phyloP scores from a whole-genome alignment of 2,888 invertebrate genomes.

The Cerceris ruficornis region DNA sequence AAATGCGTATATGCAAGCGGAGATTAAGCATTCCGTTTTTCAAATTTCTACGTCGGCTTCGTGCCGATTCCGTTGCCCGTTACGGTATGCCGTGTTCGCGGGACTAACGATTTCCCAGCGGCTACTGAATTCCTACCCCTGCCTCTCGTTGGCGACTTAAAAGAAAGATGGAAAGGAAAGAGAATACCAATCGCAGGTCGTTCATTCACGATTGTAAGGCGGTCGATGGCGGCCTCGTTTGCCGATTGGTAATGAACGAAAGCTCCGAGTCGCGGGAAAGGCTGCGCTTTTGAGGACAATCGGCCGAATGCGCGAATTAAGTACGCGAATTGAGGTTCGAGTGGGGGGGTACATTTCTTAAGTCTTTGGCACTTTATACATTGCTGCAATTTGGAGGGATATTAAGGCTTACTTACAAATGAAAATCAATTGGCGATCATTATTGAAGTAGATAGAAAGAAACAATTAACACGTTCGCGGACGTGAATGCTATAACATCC shows the following conservation, averaged over 20 bases:
- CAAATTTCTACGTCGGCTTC: conserved; percentile 60
- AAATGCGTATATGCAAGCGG: conserved; percentile 74
- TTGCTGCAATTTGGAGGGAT: no score
- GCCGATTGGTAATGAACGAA: not conserved
- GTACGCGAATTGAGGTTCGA: no score
- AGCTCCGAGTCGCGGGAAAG: not conserved
- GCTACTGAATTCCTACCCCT: no score
- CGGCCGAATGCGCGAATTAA: no score
- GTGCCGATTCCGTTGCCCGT: not conserved
- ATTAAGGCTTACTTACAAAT: no score
- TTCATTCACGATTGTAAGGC: not conserved
- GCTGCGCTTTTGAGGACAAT: not conserved
- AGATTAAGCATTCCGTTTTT: conserved; percentile 70
- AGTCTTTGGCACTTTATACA: no score
- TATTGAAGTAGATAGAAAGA: no score
- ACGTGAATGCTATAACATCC: no score
- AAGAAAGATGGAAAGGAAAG: not conserved
- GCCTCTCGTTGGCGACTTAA: no score
- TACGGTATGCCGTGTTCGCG: not conserved
- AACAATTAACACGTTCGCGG: no score
- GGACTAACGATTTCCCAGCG: not conserved
- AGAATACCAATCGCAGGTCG: not conserved
- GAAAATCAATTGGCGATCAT: no score
- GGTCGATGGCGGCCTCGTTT: conserved; percentile 2
- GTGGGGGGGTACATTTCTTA: no score